Evolutionary conservation across 2,797 vertebrate species (phyloP).

Genomic region (Loris lydekkerianus): DNA sequence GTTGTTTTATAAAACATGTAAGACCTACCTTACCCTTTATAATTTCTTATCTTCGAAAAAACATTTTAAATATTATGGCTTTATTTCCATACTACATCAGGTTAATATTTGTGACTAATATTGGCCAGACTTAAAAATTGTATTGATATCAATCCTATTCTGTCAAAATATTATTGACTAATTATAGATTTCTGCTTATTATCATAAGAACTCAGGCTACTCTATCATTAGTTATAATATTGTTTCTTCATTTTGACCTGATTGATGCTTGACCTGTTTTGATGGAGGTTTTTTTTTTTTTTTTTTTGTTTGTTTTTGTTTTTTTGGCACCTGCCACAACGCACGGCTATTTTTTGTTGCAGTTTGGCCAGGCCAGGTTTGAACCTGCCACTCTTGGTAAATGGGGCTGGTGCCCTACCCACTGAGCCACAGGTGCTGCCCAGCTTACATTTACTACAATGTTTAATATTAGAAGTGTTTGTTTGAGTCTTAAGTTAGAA

Average conservation of each 20-base stretch:
- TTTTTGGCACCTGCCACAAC: too few species aligned
- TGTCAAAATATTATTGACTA: neutral
- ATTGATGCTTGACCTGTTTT: neutral
- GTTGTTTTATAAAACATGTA: neutral
- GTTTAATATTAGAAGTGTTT: neutral
- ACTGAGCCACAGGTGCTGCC: too few species aligned
- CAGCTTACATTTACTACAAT: neutral
- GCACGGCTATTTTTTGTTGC: too few species aligned
- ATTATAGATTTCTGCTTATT: neutral
- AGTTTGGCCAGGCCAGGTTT: too few species aligned
- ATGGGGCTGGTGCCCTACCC: too few species aligned
- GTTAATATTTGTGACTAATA: conserved; percentile 5
- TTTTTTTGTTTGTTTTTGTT: too few species aligned
- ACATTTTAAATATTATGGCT: neutral
- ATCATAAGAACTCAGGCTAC: neutral
- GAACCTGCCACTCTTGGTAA: too few species aligned
- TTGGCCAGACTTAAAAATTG: neutral
- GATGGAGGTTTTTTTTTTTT: too few species aligned
- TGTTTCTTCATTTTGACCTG: neutral
- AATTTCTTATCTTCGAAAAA: conserved; percentile 10
- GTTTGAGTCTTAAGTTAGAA: neutral
- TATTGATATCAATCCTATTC: neutral
- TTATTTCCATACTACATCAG: neutral
- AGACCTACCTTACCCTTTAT: neutral
- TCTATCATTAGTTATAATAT: neutral